These are phyloP conservation scores for Spongilla lacustris DNA, from an alignment of 37 sponge, comb jelly and placozoan genomes.

Conservation along the genomic window DNA sequence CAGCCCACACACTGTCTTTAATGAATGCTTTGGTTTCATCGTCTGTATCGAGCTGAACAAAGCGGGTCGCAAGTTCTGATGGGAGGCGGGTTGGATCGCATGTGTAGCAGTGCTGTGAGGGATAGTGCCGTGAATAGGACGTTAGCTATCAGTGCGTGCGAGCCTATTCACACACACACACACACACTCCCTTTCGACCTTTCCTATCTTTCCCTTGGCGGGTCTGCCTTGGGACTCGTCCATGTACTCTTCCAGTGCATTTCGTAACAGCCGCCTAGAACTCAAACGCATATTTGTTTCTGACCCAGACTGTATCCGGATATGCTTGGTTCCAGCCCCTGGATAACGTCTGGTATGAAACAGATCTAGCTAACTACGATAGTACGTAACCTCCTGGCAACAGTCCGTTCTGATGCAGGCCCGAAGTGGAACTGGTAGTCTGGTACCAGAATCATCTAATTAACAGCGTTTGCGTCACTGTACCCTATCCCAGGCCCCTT, in stretches of 20 bases:
- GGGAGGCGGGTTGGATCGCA: constrained; percentile 43
- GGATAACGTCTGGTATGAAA: no score
- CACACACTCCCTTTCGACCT: neutral
- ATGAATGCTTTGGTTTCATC: constrained; percentile 55
- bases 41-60: constrained; percentile 42
- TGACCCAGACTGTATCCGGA: neutral
- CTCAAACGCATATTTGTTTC: neutral
- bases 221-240: neutral
- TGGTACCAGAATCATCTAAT: no score
- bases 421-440: no score
- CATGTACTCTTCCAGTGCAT: neutral
- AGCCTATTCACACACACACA: neutral
- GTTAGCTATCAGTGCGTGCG: neutral
- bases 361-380: no score
- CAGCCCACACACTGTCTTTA: constrained; percentile 2
- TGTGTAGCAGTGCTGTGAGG: constrained; percentile 38
- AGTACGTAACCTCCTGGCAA: no score
- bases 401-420: no score
- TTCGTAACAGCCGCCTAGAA: neutral
- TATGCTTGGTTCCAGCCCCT: neutral
- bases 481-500: no score
- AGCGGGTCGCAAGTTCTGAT: constrained; percentile 26
- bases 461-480: no score
- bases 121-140: neutral
- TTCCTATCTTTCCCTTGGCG: neutral